Conservation (phyloP, 2,888 invertebrate species). For the Standfussiana lucernea region DNA sequence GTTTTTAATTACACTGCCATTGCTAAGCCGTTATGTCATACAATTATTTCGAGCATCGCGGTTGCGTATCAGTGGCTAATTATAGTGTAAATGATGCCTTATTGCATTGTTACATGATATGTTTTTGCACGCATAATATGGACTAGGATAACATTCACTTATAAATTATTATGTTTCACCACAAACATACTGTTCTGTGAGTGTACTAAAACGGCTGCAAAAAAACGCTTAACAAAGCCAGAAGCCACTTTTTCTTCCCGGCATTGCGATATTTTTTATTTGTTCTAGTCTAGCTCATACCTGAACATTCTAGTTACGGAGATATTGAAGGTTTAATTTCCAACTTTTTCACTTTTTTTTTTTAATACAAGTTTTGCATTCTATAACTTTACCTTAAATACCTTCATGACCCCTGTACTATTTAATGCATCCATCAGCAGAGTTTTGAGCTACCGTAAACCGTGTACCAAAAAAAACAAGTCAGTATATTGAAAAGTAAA, state of each 20-base stretch:
- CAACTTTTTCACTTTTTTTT: too few species aligned
- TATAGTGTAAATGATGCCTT: slow-evolving; percentile 34
- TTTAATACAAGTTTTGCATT: too few species aligned
- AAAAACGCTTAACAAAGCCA: too few species aligned
- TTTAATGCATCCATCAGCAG: not conserved
- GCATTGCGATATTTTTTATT: not conserved
- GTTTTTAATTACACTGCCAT: slow-evolving; percentile 17
- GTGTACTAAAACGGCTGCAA: not conserved
- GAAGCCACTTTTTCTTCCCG: too few species aligned
- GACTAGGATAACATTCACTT: slow-evolving; percentile 19
- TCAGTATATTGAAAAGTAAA: too few species aligned
- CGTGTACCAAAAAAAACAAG: not conserved
- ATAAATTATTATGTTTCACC: slow-evolving; percentile 5
- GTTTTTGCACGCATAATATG: slow-evolving; percentile 10
- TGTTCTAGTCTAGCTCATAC: not conserved
- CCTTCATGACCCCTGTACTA: not conserved
- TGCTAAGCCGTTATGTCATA: slow-evolving; percentile 33
- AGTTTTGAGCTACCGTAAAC: too few species aligned
- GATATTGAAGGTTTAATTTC: too few species aligned
- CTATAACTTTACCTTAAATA: too few species aligned
- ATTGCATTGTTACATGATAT: slow-evolving; percentile 37
- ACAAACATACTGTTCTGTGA: not conserved
- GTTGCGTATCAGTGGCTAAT: slow-evolving; percentile 46
- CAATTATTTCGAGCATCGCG: slow-evolving; percentile 37
- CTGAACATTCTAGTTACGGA: not conserved